These are phyloP conservation scores for Disparrhopalites patrizii DNA, from an alignment of 2,888 invertebrate species.

Conservation along the genomic window DNA sequence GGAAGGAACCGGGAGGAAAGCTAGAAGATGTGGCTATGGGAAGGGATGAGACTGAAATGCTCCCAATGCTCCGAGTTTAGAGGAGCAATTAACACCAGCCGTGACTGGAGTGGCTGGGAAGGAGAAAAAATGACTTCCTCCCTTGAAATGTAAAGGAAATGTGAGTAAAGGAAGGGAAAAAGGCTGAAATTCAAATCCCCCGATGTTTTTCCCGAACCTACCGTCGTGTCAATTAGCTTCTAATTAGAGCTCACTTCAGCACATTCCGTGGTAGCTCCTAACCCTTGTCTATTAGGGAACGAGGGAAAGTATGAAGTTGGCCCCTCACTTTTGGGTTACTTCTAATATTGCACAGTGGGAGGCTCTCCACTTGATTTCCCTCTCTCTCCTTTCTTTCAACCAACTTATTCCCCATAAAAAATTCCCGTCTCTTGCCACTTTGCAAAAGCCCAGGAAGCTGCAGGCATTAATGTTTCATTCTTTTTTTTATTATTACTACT, in stretches of 20 bases:
- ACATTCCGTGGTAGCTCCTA: too few relatives aligned
- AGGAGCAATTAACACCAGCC: too few relatives aligned
- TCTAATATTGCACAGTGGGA: slow-evolving; percentile 27
- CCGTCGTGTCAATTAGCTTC: slow-evolving; percentile 46
- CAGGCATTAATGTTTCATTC: slow-evolving; percentile 23
- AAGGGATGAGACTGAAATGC: slow-evolving; percentile 5
- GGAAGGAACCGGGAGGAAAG: neutral
- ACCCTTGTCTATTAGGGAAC: too few relatives aligned
- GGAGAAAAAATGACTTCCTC: slow-evolving; percentile 6
- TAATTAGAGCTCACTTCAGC: slow-evolving; percentile 46
- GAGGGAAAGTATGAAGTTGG: too few relatives aligned
- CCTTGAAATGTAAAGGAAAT: slow-evolving; percentile 37
- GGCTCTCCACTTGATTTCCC: slow-evolving; percentile 15
- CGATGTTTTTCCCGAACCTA: slow-evolving; percentile 32
- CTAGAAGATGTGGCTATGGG: neutral
- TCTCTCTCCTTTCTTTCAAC: slow-evolving; percentile 6
- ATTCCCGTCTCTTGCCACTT: neutral
- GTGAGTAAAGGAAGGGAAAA: slow-evolving; percentile 12
- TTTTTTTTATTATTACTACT: neutral
- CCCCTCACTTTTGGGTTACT: slow-evolving; percentile 9
- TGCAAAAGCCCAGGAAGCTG: slow-evolving; percentile 10
- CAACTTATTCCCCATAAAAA: neutral
- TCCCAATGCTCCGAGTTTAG: too few relatives aligned
- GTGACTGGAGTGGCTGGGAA: too few relatives aligned
- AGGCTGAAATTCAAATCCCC: slow-evolving; percentile 32